Percentiles rank a stretch among this genome's conserved stretches.
Evolutionary conservation across 2,113 vertebrate genomes (phyloP).

Genomic region (Centropristis striata): DNA sequence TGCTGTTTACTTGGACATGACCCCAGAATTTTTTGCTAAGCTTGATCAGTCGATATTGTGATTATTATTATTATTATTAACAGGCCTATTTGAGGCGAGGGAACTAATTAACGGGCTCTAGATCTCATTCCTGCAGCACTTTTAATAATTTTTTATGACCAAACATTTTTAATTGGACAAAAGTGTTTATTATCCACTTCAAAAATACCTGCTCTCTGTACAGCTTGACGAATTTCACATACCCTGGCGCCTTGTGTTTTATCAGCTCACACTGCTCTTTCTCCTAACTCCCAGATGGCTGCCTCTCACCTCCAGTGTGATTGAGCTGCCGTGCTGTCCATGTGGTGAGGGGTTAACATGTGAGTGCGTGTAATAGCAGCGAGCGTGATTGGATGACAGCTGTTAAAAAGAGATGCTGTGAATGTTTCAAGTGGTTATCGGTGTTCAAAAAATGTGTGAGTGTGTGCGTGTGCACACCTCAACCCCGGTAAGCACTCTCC

Average conservation of each 20-base stretch:
- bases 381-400: conserved; percentile 29
- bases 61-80: too few relatives aligned
- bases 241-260: conserved; percentile 24
- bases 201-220: conserved; percentile 26
- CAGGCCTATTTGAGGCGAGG: too few relatives aligned
- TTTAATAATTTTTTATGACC: too few relatives aligned
- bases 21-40: too few relatives aligned
- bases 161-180: too few relatives aligned
- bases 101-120: too few relatives aligned
- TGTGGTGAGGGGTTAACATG: conserved; percentile 43
- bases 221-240: conserved; percentile 21
- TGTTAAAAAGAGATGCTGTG: conserved; percentile 46
- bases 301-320: conserved; percentile 34
- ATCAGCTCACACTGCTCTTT: conserved; percentile 50
- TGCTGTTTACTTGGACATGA: too few relatives aligned
- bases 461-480: conserved; percentile 21
- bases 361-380: conserved; percentile 33
- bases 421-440: conserved; percentile 52
- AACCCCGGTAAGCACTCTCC: conserved; percentile 40
- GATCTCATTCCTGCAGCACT: too few relatives aligned
- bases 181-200: conserved; percentile 33
- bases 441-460: conserved; percentile 13
- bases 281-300: conserved; percentile 48
- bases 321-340: conserved; percentile 27
- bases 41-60: too few relatives aligned